Evolutionary conservation across 2,797 vertebrate species (phyloP).

Genomic region (Taenioides sp.): DNA sequence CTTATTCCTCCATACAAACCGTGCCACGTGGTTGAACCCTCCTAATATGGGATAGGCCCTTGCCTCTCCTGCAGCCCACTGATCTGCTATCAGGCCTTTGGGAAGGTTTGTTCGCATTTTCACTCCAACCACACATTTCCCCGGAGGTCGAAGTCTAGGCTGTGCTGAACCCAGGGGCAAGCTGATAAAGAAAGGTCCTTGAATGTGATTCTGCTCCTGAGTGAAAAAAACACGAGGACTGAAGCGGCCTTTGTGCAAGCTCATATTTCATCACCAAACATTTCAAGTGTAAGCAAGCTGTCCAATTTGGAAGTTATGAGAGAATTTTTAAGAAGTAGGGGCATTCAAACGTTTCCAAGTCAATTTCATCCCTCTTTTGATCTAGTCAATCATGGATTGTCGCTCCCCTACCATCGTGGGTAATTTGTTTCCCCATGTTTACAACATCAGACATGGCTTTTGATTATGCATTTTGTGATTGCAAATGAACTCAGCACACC

Average conservation of each 20-base stretch:
- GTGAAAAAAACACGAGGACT: conserved; percentile 53
- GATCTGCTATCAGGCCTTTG: conserved; percentile 69
- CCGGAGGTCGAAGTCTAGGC: conserved; percentile 61
- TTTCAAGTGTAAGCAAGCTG: conserved; percentile 53
- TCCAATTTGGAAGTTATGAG: conserved; percentile 59
- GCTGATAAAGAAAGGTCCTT: conserved; percentile 56
- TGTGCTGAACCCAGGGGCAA: conserved; percentile 47
- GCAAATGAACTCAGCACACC: conserved; percentile 62
- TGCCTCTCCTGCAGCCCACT: conserved; percentile 53
- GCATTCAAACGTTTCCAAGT: conserved; percentile 64
- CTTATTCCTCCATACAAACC: conserved; percentile 72
- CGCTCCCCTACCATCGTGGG: conserved; percentile 51
- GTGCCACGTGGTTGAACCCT: conserved; percentile 69
- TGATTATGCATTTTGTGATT: conserved; percentile 66
- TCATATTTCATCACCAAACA: conserved; percentile 61
- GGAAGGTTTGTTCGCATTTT: conserved; percentile 62
- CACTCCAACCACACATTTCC: conserved; percentile 70
- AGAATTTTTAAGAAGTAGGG: conserved; percentile 58
- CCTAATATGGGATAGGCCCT: conserved; percentile 64
- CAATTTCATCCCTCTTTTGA: conserved; percentile 63
- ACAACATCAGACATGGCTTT: conserved; percentile 71
- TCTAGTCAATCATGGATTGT: conserved; percentile 68
- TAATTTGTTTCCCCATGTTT: conserved; percentile 73
- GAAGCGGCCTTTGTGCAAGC: conserved; percentile 54
- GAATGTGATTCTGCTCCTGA: conserved; percentile 60